These are phyloP conservation scores for Oreochromis mossambicus DNA, from an alignment of 2,797 vertebrate genomes.

Conservation along the genomic window DNA sequence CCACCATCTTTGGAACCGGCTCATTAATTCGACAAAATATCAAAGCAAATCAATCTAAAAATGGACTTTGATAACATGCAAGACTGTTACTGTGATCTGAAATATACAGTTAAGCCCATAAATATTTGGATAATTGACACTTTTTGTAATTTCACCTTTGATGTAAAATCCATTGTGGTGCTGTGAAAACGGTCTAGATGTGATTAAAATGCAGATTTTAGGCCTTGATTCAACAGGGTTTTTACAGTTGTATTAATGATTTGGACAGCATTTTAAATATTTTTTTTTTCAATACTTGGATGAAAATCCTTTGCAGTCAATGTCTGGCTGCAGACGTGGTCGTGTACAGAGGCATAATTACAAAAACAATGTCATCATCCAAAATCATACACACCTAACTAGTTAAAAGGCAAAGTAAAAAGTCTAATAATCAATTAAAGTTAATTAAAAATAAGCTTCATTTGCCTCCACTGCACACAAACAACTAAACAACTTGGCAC, in stretches of 20 bases:
- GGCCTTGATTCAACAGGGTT: rapidly evolving
- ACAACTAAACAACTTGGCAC: not conserved
- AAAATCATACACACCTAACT: not conserved
- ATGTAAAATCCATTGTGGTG: not conserved
- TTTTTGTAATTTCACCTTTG: not conserved
- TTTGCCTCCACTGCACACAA: not conserved
- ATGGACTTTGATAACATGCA: not conserved
- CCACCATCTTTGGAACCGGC: not conserved
- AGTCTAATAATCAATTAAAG: not conserved
- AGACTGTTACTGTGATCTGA: not conserved
- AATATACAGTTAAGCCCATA: not conserved
- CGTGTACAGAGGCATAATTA: not conserved
- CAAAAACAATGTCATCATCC: not conserved
- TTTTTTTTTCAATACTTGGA: not conserved
- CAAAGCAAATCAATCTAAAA: not conserved
- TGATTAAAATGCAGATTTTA: not conserved
- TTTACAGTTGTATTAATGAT: not conserved
- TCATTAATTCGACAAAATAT: not conserved
- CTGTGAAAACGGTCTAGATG: not conserved
- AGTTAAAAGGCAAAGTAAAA: not conserved
- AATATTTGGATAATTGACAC: not conserved
- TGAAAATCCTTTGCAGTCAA: not conserved
- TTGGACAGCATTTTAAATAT: not conserved
- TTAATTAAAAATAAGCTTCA: not conserved
- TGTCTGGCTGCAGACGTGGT: not conserved